Conservation (phyloP, 2,797 vertebrate species). For the Xiphorhynchus erythropygius region DNA sequence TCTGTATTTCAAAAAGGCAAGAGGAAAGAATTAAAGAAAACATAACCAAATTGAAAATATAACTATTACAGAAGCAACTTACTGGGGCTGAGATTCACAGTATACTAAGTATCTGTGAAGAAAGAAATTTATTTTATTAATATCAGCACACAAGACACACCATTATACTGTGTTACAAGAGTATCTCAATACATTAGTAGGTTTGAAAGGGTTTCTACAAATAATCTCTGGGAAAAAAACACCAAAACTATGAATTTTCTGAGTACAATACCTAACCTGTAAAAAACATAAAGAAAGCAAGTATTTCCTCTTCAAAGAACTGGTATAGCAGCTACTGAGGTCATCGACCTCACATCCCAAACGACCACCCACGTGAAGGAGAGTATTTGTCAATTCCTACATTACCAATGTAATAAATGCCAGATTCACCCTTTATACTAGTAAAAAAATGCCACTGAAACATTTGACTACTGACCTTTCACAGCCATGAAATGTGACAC, state of each 20-base stretch:
- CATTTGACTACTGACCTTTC: constrained; percentile 72
- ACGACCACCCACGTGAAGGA: constrained; percentile 70
- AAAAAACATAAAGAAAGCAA: constrained; percentile 54
- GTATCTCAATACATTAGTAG: background rate
- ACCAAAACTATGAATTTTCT: background rate
- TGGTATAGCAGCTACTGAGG: background rate
- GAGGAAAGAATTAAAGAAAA: background rate
- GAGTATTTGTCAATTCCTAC: constrained; percentile 23
- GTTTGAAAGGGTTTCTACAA: constrained; percentile 11
- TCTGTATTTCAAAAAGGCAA: background rate
- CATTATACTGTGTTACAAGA: background rate
- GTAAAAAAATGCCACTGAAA: constrained; percentile 22
- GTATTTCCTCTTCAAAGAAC: background rate
- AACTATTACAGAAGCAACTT: background rate
- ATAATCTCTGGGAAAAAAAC: background rate
- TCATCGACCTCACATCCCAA: constrained; percentile 1
- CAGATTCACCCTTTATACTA: constrained; percentile 33
- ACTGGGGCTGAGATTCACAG: background rate
- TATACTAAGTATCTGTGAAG: background rate
- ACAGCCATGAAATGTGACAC: constrained; percentile 56
- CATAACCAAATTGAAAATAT: background rate
- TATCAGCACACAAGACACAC: background rate
- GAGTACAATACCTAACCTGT: background rate
- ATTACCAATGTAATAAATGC: constrained; percentile 44
- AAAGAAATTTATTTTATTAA: background rate